Conservation (phyloP, 2,888 invertebrate genomes). For the Opisthograptis luteolata region DNA sequence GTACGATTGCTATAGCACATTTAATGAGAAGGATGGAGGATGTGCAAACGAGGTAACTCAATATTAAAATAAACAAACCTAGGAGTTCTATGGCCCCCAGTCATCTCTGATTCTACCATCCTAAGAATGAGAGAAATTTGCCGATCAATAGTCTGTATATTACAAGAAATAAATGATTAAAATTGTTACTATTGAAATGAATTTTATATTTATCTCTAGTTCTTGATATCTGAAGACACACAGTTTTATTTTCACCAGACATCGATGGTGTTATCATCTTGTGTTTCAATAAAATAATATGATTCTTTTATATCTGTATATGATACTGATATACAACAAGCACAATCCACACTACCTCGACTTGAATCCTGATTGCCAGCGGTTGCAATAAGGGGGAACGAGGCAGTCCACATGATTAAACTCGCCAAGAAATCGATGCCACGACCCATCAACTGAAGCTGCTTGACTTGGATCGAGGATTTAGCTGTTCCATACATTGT, state of each 20-base stretch:
- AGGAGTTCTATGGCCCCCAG: slow-evolving; percentile 87
- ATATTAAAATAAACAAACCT: slow-evolving; percentile 86
- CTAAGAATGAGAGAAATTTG: slow-evolving; percentile 79
- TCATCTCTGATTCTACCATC: slow-evolving; percentile 87
- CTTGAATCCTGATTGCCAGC: too few relatives aligned
- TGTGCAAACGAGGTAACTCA: slow-evolving; percentile 78
- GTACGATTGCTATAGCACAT: slow-evolving; percentile 45
- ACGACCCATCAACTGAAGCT: too few relatives aligned
- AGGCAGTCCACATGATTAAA: too few relatives aligned
- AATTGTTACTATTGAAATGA: neutral
- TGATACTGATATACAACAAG: too few relatives aligned
- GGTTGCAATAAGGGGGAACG: too few relatives aligned
- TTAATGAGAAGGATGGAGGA: slow-evolving; percentile 49
- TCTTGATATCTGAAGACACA: slow-evolving; percentile 4
- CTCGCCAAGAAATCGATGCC: too few relatives aligned
- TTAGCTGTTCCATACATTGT: too few relatives aligned
- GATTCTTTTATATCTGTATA: too few relatives aligned
- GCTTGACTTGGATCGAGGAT: too few relatives aligned
- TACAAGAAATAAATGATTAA: neutral
- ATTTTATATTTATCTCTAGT: neutral
- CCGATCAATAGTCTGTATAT: slow-evolving; percentile 44
- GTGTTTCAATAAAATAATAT: too few relatives aligned
- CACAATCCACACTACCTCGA: too few relatives aligned
- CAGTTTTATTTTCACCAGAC: neutral
- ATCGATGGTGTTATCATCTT: neutral